Base-by-base conservation (phyloP, 2,888 invertebrate genomes). In the Oscheius myriophilus region DNA sequence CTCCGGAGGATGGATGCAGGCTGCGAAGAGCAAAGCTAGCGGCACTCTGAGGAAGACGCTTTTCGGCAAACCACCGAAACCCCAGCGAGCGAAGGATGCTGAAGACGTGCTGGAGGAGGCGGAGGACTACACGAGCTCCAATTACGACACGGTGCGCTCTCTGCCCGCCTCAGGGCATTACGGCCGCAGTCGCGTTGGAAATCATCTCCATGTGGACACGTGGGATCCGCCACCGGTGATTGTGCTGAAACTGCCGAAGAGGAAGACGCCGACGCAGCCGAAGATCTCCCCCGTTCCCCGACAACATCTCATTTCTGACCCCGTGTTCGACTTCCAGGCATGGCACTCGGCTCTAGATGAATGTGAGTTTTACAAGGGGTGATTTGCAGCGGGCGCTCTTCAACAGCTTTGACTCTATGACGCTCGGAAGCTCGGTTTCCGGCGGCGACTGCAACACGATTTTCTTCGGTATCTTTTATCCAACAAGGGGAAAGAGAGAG, bases 291-390 rank as follows among this genome's bases (percentile, higher is more conserved):
- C 75, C 2, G 45, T 53, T 14, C 64, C 70, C 0, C 39, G 64
- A 18, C 63, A 67, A 3, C 70, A 69, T 16, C 39, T 71, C 23
- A 66, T 66, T 18, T 49, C 23, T 26, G 80, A 78, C 69, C 78
- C 84, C 51, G 80, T 82, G 45, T 83, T 84, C 73, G 84, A 84
- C 68, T 84, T 82, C 67, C 81, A 84, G 68, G 83, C 82, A 71
- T 84, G 82, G 81, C 81, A 84, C 70, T 78, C 80, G 39, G 74
- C 75, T 45, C 68, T 80, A 14, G 78, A 82, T 68, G 67, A 74
- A 39, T 70, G 81, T 82, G 61, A 78, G 73, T 69, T 58, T 43
- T n/a, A n/a, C n/a, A 67, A 42, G 46, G 42, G 58, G 69, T 45
- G 6, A 14, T 58, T 69, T 51, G 42, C 55, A 81, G 81, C 69